phyloP scores from a whole-genome alignment of 2,888 invertebrate species.

The Merodon equestris region DNA sequence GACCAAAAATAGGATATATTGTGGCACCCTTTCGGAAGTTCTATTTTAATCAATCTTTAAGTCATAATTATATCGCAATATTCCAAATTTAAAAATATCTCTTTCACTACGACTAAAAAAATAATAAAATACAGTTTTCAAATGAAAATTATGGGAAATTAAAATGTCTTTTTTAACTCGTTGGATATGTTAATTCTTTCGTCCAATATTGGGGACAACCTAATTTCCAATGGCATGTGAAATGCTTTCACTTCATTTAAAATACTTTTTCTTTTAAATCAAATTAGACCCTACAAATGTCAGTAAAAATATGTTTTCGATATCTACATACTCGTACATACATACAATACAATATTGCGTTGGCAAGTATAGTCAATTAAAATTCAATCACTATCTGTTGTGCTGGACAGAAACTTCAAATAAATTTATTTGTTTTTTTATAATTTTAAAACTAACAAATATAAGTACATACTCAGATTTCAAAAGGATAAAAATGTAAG shows the following conservation, averaged over 20 bases:
- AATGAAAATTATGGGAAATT: conserved; percentile 1
- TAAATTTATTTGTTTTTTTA: conserved; percentile 3
- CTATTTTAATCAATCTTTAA: too few relatives aligned
- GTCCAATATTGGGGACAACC: too few relatives aligned
- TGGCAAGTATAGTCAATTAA: too few relatives aligned
- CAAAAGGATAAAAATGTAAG: too few relatives aligned
- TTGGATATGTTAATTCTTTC: conserved; percentile 49
- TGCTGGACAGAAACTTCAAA: background rate
- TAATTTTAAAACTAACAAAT: background rate
- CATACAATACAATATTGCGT: too few relatives aligned
- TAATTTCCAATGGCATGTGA: conserved; percentile 39
- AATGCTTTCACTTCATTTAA: conserved; percentile 1
- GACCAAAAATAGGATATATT: too few relatives aligned
- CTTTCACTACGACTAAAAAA: background rate
- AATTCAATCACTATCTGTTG: background rate
- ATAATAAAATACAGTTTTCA: background rate
- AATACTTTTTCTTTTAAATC: conserved; percentile 23
- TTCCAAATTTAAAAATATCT: background rate
- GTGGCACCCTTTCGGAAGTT: too few relatives aligned
- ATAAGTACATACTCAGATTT: too few relatives aligned
- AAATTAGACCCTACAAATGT: conserved; percentile 5
- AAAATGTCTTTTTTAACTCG: conserved; percentile 2
- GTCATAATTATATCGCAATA: too few relatives aligned
- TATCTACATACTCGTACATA: too few relatives aligned
- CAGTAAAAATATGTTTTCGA: too few relatives aligned